Evolutionary conservation across 1,140 invertebrate species (phyloP).

Genomic region (Laupala kohalensis): DNA sequence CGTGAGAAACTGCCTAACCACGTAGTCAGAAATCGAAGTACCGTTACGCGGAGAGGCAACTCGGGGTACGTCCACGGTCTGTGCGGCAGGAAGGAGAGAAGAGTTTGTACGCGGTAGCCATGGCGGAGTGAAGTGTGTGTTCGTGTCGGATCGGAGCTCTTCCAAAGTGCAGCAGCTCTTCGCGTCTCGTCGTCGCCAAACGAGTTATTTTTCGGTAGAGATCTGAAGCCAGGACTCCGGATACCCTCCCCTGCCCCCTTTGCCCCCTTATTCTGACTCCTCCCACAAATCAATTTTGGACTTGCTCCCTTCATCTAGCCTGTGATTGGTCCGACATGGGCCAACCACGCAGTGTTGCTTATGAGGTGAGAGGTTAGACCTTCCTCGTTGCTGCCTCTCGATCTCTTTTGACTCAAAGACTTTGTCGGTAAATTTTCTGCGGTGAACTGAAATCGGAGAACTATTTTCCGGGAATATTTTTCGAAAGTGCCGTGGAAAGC

Average conservation of each 20-base stretch:
- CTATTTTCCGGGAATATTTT: background rate
- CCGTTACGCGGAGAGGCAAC: background rate
- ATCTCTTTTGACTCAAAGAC: background rate
- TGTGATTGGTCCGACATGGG: background rate
- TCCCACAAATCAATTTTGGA: background rate
- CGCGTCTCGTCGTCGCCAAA: background rate
- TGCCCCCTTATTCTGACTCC: background rate
- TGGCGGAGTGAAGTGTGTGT: background rate
- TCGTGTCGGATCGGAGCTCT: background rate
- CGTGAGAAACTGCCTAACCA: background rate
- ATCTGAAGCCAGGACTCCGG: background rate
- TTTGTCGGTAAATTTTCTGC: background rate
- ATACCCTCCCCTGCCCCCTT: background rate
- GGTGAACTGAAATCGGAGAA: background rate
- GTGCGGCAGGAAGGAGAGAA: background rate
- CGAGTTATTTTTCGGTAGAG: background rate
- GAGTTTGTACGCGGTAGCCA: background rate
- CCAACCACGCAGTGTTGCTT: background rate
- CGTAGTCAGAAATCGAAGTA: background rate
- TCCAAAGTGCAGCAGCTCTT: background rate
- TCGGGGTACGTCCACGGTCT: background rate
- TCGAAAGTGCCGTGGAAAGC: background rate
- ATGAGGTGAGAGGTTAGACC: background rate
- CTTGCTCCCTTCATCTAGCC: background rate
- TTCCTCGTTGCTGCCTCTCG: background rate